Evolutionary conservation across 2,113 vertebrate genomes (phyloP), one percentile per base, ranked within the genome.

Genomic region (Scortum barcoo): DNA sequence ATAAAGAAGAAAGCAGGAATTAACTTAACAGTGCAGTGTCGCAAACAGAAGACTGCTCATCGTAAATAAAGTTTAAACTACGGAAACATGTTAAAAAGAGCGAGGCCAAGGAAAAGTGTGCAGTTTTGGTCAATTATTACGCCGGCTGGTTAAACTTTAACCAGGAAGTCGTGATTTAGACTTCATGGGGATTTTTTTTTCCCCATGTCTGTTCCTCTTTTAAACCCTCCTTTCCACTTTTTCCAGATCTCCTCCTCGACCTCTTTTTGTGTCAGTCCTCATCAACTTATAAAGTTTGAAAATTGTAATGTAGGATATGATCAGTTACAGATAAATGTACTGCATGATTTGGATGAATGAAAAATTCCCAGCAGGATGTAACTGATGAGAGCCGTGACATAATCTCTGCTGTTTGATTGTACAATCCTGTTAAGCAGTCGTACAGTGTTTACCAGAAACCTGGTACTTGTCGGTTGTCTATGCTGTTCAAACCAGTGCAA

Each of bases 21-120:
- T 14, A 9, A 71, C 26, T 28, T 28, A 11, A 74, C 54, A 38
- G 66, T 67, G 51, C 72, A 62, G 72, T 81, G 78, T 61, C 17
- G 22, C 30, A 57, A 9, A 19, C 38, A 36, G 19, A 38, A 2
- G 30, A 28, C 8, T 28, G 40, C 13, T n/a, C 4, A 26, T 7
- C 24, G 17, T 36, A 3, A 58, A 22, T 22, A n/a, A 5, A 22
- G 4, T 3, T 36, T 2, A 17, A 50, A 24, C n/a, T 12, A 42
- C 12, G 38, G 63, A 63, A 70, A 56, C 66, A 7, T 24, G 28
- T 46, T 54, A 17, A 50, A 16, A 54, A 42, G n/a, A 44, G 36
- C 2, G 11, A 56, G 40, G 11, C 13, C 12, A 38, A 58, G 54
- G 54, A 38, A 57, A 20, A 1, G 17, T 3, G 57, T 62, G 50